Evolutionary conservation across 2,888 invertebrate genomes (phyloP).

Genomic region (Muschampia plurimacula): DNA sequence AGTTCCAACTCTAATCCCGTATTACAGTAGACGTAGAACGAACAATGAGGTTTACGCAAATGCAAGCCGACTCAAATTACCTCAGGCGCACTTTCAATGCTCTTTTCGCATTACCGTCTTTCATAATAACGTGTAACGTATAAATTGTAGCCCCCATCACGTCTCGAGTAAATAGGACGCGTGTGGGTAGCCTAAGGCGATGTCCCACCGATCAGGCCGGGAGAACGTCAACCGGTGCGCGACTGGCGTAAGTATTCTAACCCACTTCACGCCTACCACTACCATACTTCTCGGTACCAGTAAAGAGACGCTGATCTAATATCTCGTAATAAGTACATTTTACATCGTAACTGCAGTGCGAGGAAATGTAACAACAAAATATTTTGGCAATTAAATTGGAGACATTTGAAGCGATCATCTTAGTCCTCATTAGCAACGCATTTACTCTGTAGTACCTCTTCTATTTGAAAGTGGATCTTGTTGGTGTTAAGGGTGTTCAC

Average conservation of each 20-base stretch:
- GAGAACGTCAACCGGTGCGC: background rate
- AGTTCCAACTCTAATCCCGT: background rate
- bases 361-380: too few relatives aligned
- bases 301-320: too few relatives aligned
- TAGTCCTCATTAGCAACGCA: too few relatives aligned
- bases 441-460: too few relatives aligned
- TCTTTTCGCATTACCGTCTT: slow-evolving; percentile 2
- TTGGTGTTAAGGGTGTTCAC: too few relatives aligned
- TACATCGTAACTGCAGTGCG: too few relatives aligned
- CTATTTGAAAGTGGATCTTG: too few relatives aligned
- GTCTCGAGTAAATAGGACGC: background rate
- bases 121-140: background rate
- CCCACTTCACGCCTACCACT: background rate
- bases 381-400: too few relatives aligned
- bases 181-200: background rate
- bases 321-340: too few relatives aligned
- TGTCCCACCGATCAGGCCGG: background rate
- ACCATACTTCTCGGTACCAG: too few relatives aligned
- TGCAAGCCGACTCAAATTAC: background rate
- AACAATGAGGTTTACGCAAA: slow-evolving; percentile 1
- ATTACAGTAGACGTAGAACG: background rate
- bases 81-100: background rate
- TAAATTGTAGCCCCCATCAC: background rate
- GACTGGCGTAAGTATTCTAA: background rate
- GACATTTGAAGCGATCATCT: too few relatives aligned